These are phyloP conservation scores for Podarcis siculus DNA, from an alignment of 2,797 vertebrate species.

Conservation along the genomic window DNA sequence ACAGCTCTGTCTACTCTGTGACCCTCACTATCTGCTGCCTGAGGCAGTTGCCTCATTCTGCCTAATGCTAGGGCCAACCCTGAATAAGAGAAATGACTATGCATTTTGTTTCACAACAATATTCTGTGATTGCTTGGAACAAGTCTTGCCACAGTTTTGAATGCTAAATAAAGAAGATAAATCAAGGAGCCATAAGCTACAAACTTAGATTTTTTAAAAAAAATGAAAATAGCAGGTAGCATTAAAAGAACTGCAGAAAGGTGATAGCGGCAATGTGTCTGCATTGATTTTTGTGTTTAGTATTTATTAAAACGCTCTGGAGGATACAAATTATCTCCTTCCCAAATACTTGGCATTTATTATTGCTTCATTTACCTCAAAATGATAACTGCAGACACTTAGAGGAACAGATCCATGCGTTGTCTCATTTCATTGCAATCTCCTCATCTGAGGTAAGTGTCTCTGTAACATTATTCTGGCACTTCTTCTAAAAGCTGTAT, in stretches of 20 bases:
- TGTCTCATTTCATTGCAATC: slow-evolving; percentile 47
- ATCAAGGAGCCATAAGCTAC: neutral
- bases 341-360: slow-evolving; percentile 67
- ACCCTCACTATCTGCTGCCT: neutral
- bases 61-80: neutral
- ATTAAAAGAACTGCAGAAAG: slow-evolving; percentile 15
- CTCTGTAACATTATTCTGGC: slow-evolving; percentile 34
- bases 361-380: slow-evolving; percentile 65
- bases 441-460: slow-evolving; percentile 23
- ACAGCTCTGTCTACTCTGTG: too few relatives aligned
- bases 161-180: neutral
- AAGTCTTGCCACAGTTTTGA: neutral
- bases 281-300: slow-evolving; percentile 67
- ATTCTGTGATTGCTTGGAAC: neutral
- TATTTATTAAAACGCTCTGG: slow-evolving; percentile 61
- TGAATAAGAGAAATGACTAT: neutral
- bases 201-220: neutral
- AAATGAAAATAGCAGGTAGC: neutral
- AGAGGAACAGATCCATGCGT: slow-evolving; percentile 62
- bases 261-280: slow-evolving; percentile 32
- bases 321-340: slow-evolving; percentile 62
- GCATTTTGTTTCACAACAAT: neutral
- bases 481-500: slow-evolving; percentile 41
- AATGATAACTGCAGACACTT: slow-evolving; percentile 64
- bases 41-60: neutral